phyloP scores from a whole-genome alignment of 2,888 invertebrate species.

The Lithophane socia region DNA sequence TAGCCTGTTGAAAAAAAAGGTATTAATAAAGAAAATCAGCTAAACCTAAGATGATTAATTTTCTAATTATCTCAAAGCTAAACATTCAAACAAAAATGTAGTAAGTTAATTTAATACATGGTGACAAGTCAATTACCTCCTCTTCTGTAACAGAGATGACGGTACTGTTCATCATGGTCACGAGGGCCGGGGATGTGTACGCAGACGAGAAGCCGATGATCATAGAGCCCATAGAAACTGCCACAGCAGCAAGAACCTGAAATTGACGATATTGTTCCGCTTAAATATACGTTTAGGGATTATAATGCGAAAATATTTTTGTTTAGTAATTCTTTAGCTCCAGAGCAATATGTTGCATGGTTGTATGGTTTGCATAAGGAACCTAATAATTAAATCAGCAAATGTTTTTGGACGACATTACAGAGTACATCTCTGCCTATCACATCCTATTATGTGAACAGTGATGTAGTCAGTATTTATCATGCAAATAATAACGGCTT shows the following conservation, averaged over 20 bases:
- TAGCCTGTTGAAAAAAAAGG: slow-evolving; percentile 89
- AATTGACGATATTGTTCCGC: slow-evolving; percentile 67
- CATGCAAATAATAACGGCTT: slow-evolving; percentile 52
- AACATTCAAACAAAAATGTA: slow-evolving; percentile 18
- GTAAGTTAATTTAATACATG: slow-evolving; percentile 14
- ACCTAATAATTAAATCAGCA: slow-evolving; percentile 12
- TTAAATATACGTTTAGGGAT: neutral
- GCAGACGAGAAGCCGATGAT: slow-evolving; percentile 96
- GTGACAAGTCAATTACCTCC: slow-evolving; percentile 86
- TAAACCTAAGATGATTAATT: neutral
- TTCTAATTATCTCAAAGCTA: neutral
- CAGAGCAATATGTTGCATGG: neutral
- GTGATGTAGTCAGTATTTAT: slow-evolving; percentile 28
- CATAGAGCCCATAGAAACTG: slow-evolving; percentile 96
- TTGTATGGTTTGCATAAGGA: neutral
- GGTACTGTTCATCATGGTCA: slow-evolving; percentile 92
- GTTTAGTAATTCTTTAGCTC: neutral
- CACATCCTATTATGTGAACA: neutral
- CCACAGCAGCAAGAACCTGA: slow-evolving; percentile 95
- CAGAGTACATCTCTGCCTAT: slow-evolving; percentile 6
- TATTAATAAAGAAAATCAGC: slow-evolving; percentile 17
- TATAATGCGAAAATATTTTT: neutral
- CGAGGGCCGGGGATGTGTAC: slow-evolving; percentile 97
- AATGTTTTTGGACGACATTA: slow-evolving; percentile 14
- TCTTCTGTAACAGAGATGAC: slow-evolving; percentile 90